phyloP scores from a whole-genome alignment of 2,113 vertebrate genomes.

The Salvelinus namaycush region DNA sequence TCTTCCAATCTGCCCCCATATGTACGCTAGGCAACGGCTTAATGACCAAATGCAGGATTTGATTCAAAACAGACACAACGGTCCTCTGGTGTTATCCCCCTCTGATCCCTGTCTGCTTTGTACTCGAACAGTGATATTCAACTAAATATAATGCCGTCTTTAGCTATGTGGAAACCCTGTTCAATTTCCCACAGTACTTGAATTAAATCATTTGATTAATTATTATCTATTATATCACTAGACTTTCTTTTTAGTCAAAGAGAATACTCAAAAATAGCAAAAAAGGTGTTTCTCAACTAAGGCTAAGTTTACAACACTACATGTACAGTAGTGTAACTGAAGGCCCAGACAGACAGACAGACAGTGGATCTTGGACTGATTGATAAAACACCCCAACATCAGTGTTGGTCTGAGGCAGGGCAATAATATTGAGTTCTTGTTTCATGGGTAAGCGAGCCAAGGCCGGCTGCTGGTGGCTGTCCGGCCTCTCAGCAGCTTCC shows the following conservation, averaged over 20 bases:
- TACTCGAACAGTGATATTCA: background rate
- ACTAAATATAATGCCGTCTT: no score
- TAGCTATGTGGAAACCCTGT: background rate
- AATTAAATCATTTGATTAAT: no score
- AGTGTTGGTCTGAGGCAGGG: conserved; percentile 54
- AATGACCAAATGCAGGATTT: conserved; percentile 60
- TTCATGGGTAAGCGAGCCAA: conserved; percentile 62
- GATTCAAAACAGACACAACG: conserved; percentile 58
- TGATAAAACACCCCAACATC: conserved; percentile 62
- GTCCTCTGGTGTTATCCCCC: conserved; percentile 24
- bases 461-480: conserved; percentile 37
- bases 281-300: background rate
- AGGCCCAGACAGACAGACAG: background rate
- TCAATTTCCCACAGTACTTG: no score
- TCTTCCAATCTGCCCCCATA: conserved; percentile 58
- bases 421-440: conserved; percentile 64
- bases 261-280: no score
- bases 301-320: background rate
- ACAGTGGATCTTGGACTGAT: conserved; percentile 34
- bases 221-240: no score
- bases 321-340: background rate
- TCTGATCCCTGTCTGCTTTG: conserved; percentile 33
- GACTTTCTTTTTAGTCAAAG: no score
- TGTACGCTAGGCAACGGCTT: conserved; percentile 47
- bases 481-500: conserved; percentile 65